A percentile compares a stretch with the other conserved stretches of the same genome.
These are phyloP conservation scores for crab-eating macaque (Macaca fascicularis) DNA, from an alignment of 2,113 vertebrate species.

Conservation along the genomic window T2T-MFA8v1.1 NC_088376.1:22279001-22279500, in stretches of 20 bases:
- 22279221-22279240: background rate
- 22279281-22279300: conserved; percentile 42
- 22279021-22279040: background rate
- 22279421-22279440: background rate
- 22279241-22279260: conserved; percentile 32
- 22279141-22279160: conserved; percentile 31
- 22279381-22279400: background rate
- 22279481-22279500: background rate
- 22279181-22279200: background rate
- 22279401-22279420: background rate
- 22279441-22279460: background rate
- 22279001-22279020: conserved; percentile 48
- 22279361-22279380: background rate
- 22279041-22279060: conserved; percentile 12
- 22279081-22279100: background rate
- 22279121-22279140: conserved; percentile 2
- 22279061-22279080: conserved; percentile 35
- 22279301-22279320: conserved; percentile 45
- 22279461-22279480: too few relatives aligned
- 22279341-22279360: background rate
- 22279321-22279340: conserved; percentile 22
- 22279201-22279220: conserved; percentile 58
- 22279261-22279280: conserved; percentile 25
- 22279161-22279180: background rate
- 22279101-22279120: background rate